Base-by-base conservation (phyloP, 2,797 vertebrate genomes). In the Anabacerthia variegaticeps region DNA sequence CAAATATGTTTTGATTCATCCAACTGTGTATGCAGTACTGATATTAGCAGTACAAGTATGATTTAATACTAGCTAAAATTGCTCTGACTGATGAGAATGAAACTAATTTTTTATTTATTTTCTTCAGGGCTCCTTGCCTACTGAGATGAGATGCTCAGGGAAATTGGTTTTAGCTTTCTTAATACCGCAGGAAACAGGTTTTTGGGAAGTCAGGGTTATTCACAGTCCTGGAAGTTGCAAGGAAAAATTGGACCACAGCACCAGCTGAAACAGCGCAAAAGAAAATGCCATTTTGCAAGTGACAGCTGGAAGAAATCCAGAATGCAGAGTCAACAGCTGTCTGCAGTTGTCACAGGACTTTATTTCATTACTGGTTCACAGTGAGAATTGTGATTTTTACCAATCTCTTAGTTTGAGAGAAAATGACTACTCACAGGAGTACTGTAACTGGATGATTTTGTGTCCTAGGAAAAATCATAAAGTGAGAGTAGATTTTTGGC, bases 301-400 rank as follows among this genome's bases (percentile, higher is more conserved):
- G 85, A 88, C 81, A 92, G 54, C 56, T 93, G 95, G 58, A 93
- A 85, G 44, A 92, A 83, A 58, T 58, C 61, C 36, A 68, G 72
- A 39, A 46, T 86, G 34, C 43, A 80, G 75, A 85, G 30, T 63
- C 49, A 94, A 83, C 67, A 95, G 48, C 78, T 95, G 81, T 79
- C 78, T 89, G 91, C 68, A 58, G 39, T 92, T 94, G 87, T 88
- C 56, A 19, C 36, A 61, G 12, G 74, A 51, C 49, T 74, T 2
- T 28, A 66, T 88, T 90, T 77, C 34, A 27, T 74, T 21, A 28
- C 37, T 44, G 41, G 24, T 79, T 93, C 61, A 77, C 48, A 67
- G 49, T 44, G 18, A 71, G 34, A 54, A 27, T 27, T 39, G 7
- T 68, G 54, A 68, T 71, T 92, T 90, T 90, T 77, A 32, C 55